Conservation (phyloP, 2,888 invertebrate genomes). For the Pachydiplax longipennis region DNA sequence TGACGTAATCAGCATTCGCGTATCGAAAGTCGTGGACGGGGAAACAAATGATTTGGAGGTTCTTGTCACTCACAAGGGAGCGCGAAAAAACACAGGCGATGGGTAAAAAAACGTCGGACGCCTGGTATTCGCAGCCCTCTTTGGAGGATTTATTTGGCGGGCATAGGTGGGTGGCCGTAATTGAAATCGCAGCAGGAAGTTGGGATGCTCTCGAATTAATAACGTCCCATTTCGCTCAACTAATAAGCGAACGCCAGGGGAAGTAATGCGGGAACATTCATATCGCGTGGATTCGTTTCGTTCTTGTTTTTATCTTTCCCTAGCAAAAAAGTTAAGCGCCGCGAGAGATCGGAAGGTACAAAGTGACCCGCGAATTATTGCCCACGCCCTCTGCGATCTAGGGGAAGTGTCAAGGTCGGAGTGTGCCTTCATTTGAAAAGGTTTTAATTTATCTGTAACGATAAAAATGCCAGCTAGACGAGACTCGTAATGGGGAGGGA, state of each 20-base stretch:
- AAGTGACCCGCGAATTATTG: neutral
- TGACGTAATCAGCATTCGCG: neutral
- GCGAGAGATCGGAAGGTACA: neutral
- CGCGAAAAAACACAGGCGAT: neutral
- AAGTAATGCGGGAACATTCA: slow-evolving; percentile 12
- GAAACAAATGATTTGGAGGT: neutral
- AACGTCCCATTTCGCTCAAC: slow-evolving; percentile 9
- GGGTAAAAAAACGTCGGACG: neutral
- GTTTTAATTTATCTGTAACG: neutral
- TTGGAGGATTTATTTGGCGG: slow-evolving; percentile 29
- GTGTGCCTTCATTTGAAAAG: neutral
- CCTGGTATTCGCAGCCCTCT: neutral
- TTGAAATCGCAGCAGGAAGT: slow-evolving; percentile 45
- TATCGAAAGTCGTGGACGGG: neutral
- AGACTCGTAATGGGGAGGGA: neutral
- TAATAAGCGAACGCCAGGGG: slow-evolving; percentile 2
- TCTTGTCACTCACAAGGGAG: neutral
- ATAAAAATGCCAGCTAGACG: neutral
- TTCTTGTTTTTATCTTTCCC: neutral
- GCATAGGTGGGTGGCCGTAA: slow-evolving; percentile 23
- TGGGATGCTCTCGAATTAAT: slow-evolving; percentile 19
- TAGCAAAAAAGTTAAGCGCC: neutral
- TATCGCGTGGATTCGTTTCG: neutral
- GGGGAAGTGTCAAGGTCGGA: neutral
- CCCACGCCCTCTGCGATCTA: neutral